Evolutionary conservation across 92 coral and sea anemone genomes (phyloP).

Genomic region (Nematostella vectensis): DNA sequence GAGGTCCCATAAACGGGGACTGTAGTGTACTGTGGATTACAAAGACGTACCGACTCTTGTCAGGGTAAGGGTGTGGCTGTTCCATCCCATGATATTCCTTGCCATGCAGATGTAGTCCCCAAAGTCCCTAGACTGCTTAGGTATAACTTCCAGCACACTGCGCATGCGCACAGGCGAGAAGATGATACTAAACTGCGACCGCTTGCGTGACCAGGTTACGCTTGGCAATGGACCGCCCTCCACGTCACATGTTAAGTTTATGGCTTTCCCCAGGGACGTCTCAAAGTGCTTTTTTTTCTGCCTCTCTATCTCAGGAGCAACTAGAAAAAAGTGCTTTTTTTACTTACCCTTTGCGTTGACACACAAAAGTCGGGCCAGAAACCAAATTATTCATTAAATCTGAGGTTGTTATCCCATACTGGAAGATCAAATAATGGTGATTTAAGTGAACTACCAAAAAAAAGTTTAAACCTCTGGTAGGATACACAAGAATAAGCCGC

Average conservation of each 20-base stretch:
- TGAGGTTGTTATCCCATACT: too few species aligned
- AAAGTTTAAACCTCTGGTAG: too few species aligned
- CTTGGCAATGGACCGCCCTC: background rate
- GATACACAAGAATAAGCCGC: too few species aligned
- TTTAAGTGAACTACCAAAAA: too few species aligned
- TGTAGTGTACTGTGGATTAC: too few species aligned
- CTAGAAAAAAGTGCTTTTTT: too few species aligned
- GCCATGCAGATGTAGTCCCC: conserved; percentile 1
- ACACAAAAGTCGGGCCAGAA: too few species aligned
- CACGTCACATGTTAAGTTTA: background rate
- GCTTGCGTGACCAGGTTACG: conserved; percentile 1
- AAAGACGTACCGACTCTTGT: background rate
- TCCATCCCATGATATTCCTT: background rate
- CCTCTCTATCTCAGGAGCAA: background rate
- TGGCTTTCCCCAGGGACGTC: background rate
- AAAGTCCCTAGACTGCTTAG: background rate
- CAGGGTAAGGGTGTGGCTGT: background rate
- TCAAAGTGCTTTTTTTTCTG: background rate
- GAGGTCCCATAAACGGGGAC: too few species aligned
- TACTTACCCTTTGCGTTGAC: too few species aligned
- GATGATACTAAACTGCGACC: background rate
- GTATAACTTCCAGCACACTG: background rate
- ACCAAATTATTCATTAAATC: too few species aligned
- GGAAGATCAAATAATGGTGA: too few species aligned
- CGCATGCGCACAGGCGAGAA: background rate